Base-by-base conservation (phyloP, 2,797 vertebrate species). In the Morelia viridis region DNA sequence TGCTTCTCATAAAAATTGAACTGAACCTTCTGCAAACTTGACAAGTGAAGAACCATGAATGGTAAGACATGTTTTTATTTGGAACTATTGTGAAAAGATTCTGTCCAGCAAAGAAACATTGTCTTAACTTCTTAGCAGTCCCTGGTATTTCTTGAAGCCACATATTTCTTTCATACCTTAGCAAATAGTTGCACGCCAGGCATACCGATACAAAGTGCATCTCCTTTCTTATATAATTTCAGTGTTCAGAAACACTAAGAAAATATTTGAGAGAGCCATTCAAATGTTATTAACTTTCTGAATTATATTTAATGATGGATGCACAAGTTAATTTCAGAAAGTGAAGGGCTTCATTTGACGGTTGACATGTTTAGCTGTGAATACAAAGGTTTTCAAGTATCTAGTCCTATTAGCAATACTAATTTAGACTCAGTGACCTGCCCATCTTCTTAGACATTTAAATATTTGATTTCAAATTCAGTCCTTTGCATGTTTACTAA, bases 31-130 rank as follows among this genome's bases (percentile, higher is more conserved):
- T 31, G 1, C 62, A 91, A 90, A 57, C 71, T 65, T 46, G 92
- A 93, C 87, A 89, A 95, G 92, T 56, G 93, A 86, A 68, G 89
- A 92, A 92, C 89, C 95, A 98, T 98, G 98, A 97, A 95, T 98
- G 98, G 98, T 98, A 95, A 98, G 97, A 89, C 17, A 56, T 0
- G 65, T n/a, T 68, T 56, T 80, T 19, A 22, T 80, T 83, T 57
- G 0, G 0, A 60, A 1, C 87, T 53, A 92, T 4, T 85, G 89
- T 24, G 1, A 85, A 46, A 1, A 85, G 35, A 92, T 90, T 65
- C 15, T 91, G 1, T 87, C 90, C 10, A 86, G 15, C 26, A 91
- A 71, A 94, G 35, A 83, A 68, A 80, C 0, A 60, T 53, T 76
- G 91, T 2, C 17, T 24, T 84, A 89, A 84, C 53, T 1, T 61